These are phyloP conservation scores for Galeruca laticollis DNA, from an alignment of 2,888 invertebrate genomes.

Conservation along the genomic window DNA sequence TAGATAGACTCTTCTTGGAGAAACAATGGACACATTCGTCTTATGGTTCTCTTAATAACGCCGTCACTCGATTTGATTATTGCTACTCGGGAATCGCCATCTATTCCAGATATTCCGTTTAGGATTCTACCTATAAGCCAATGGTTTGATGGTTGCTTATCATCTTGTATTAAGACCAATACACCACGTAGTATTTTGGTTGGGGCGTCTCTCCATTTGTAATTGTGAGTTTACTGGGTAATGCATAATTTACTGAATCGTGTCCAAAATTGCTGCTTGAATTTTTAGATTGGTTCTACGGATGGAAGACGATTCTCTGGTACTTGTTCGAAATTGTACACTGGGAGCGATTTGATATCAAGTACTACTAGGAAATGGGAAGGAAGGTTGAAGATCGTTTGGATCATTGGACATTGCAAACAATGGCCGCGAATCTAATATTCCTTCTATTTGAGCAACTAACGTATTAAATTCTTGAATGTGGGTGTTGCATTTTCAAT, in stretches of 20 bases:
- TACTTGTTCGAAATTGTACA: background rate
- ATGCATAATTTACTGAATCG: slow-evolving; percentile 16
- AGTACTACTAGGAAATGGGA: slow-evolving; percentile 39
- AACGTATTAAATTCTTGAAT: no score
- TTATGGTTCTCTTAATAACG: no score
- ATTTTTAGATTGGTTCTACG: background rate
- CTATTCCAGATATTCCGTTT: slow-evolving; percentile 2
- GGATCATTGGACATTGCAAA: no score
- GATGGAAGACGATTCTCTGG: slow-evolving; percentile 4
- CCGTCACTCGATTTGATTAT: slow-evolving; percentile 2
- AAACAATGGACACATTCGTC: no score
- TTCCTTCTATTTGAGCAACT: no score
- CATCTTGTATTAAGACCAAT: slow-evolving; percentile 12
- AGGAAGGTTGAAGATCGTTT: no score
- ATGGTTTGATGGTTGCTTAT: background rate
- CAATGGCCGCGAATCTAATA: no score
- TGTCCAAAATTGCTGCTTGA: slow-evolving; percentile 3
- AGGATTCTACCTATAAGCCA: slow-evolving; percentile 6
- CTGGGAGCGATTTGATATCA: background rate
- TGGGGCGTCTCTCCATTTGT: no score
- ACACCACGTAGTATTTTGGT: background rate
- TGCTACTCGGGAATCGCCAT: slow-evolving; percentile 15
- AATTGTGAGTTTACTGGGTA: slow-evolving; percentile 1
- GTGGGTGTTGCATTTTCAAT: no score
- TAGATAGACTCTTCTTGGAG: no score